Percentiles rank a stretch among this genome's conserved stretches.
phyloP scores from a whole-genome alignment of 2,113 vertebrate genomes.

The Seriola quinqueradiata region DNA sequence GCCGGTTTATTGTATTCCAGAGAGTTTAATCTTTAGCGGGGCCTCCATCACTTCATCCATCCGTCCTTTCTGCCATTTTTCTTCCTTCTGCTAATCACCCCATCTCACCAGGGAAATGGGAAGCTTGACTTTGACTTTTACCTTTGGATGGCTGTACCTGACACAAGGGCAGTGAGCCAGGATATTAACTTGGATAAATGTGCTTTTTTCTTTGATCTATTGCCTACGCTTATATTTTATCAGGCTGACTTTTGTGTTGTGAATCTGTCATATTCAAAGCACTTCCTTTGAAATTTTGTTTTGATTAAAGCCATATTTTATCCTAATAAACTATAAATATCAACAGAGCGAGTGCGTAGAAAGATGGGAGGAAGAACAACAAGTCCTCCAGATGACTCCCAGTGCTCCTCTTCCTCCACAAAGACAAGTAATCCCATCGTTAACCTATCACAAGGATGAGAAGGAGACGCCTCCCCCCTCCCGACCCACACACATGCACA shows the following conservation, averaged over 20 bases:
- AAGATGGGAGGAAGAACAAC: constrained; percentile 14
- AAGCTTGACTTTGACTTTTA: constrained; percentile 74
- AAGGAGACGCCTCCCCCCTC: constrained; percentile 1
- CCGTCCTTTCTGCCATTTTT: constrained; percentile 47
- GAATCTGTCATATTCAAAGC: constrained; percentile 67
- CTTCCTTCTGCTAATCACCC: constrained; percentile 63
- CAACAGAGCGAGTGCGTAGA: constrained; percentile 10
- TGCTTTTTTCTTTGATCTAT: constrained; percentile 66
- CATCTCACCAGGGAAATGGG: constrained; percentile 62
- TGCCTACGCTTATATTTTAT: constrained; percentile 44
- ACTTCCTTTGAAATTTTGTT: constrained; percentile 58
- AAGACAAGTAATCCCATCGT: constrained; percentile 73
- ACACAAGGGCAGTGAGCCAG: constrained; percentile 68
- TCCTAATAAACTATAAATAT: constrained; percentile 65
- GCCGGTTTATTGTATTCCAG: constrained; percentile 16
- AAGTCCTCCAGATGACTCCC: constrained; percentile 59
- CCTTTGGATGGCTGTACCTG: constrained; percentile 67
- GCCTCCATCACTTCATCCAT: constrained; percentile 27
- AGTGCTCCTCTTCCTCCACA: constrained; percentile 44
- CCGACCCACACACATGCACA: constrained; percentile 16
- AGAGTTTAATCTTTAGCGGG: constrained; percentile 23
- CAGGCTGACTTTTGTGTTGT: constrained; percentile 60
- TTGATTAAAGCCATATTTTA: constrained; percentile 66
- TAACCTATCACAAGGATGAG: constrained; percentile 57
- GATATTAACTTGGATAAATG: constrained; percentile 72